Base-by-base conservation (phyloP, 2,113 vertebrate species). In the Notothenia coriiceps region DNA sequence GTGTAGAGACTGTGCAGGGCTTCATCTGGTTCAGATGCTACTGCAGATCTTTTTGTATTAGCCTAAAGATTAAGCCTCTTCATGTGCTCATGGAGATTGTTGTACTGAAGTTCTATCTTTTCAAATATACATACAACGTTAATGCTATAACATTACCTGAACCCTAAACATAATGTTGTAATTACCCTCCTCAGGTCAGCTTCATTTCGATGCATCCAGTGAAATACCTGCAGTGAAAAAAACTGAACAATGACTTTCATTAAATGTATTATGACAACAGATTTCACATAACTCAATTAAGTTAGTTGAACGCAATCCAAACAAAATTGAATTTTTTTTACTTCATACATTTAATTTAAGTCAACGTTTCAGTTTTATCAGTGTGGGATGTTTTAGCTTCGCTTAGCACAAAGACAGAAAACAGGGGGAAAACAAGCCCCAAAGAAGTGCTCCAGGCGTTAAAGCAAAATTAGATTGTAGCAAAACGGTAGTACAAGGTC, bases 161-260 rank as follows among this genome's bases (percentile, higher is more conserved):
- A 43, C n/a, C 33, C 29, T 17, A 9, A 43, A 25, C 47, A 40
- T 33, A n/a, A 50, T 3, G 11, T 35, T 60, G 22, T 12, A 12
- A 7, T 40, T 35, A 11, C 18, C 15, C n/a, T 52, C 15, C 14
- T 47, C 25, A 29, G 1, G 62, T 46, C 22, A 51, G 14, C 51
- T 50, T 50, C 46, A 65, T 74, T n/a, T 49, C 51, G 81, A 62
- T 65, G 59, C 52, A 62, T 62, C 40, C 50, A 56, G n/a, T 11
- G 20, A 10, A n/a, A 61, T n/a, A 52, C 59, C 29, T 25, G 6
- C 35, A 40, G 5, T 40, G 35, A 40, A 40, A 1, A 1, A 5
- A 40, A 6, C 35, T 40, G 35, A 40, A 40, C 35, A 40, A 6
- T 40, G 35, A 40, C 6, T 40, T 40, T 40, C 5, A 40, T 40